Percentiles rank a stretch among this genome's conserved stretches.
phyloP scores from a whole-genome alignment of 2,113 vertebrate species.

The Gavialis gangeticus region DNA sequence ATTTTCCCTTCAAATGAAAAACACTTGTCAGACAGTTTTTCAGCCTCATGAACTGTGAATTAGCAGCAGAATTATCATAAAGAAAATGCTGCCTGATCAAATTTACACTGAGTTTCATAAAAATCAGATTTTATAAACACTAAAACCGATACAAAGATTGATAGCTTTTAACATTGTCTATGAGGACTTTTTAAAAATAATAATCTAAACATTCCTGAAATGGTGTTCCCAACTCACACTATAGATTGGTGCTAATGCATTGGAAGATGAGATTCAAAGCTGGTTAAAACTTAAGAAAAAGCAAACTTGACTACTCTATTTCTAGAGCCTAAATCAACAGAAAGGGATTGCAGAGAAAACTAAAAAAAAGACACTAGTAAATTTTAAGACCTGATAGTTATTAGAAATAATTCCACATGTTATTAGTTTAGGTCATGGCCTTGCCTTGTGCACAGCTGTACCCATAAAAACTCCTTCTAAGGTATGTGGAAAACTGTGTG shows the following conservation, averaged over 20 bases:
- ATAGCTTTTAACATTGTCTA: not conserved
- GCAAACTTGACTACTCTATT: not conserved
- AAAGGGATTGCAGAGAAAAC: not conserved
- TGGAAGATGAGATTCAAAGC: not conserved
- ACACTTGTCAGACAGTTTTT: slow-evolving; percentile 55
- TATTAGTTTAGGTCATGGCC: fast-evolving
- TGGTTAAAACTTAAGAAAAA: slow-evolving; percentile 10
- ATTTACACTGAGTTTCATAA: not conserved
- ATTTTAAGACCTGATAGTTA: fast-evolving
- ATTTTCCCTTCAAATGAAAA: slow-evolving; percentile 46
- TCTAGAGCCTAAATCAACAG: not conserved
- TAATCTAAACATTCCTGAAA: not conserved
- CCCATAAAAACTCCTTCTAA: fast-evolving
- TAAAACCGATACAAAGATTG: not conserved
- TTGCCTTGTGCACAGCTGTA: not conserved
- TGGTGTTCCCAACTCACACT: not conserved
- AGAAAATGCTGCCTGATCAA: slow-evolving; percentile 22
- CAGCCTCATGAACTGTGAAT: slow-evolving; percentile 32
- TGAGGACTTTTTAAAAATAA: slow-evolving; percentile 8
- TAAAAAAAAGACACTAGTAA: not conserved
- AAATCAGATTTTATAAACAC: not conserved
- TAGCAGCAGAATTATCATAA: slow-evolving; percentile 17
- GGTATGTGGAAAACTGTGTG: not conserved
- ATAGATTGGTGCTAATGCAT: not conserved
- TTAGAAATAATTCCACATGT: not conserved